Base-by-base conservation (phyloP, 2,888 invertebrate genomes). In the Hybos culiciformis region DNA sequence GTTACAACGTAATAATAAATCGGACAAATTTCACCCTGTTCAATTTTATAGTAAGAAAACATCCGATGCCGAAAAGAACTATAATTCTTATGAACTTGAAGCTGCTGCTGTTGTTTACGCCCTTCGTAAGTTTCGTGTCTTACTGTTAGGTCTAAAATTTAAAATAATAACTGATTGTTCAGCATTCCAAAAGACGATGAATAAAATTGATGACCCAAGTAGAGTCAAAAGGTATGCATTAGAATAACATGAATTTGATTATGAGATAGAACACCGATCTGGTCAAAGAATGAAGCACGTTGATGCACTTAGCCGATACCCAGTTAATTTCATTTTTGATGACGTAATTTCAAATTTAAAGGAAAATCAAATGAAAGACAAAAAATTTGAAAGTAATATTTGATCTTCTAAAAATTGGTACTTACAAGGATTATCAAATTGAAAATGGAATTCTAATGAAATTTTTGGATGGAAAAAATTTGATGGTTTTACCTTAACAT, bases 11-110 rank as follows among this genome's bases (percentile, higher is more conserved):
- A n/a, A n/a, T 3, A 29, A 29, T n/a, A 29, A 2, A 5, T 5
- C 6, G 2, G 29, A 29, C 4, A 29, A 29, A 29, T 45, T 57
- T 8, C 59, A 59, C 39, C 59, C 56, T 1, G 50, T 60, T 2
- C 53, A 54, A 34, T 63, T 49, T 29, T 50, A 54, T 48, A 59
- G 58, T 21, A 48, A 49, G n/a, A 59, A 57, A 43, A 59, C 58
- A 0, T 54, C 54, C 0, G 46, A 48, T 4, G 52, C 56, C 6
- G 56, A 61, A 47, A 48, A 50, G 26, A 54, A 53, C 41, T 60
- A 57, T 37, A 40, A 44, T 14, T 56, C 58, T 21, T 62, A 61
- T 42, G 59, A 62, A 33, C 43, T 63, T 3, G 60, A 63, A 50
- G 56, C 59, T 4, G 42, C 62, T 6, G 60, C 57, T 0, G 49